phyloP scores from a whole-genome alignment of 2,888 invertebrate species.

The Prionchulus punctatus region DNA sequence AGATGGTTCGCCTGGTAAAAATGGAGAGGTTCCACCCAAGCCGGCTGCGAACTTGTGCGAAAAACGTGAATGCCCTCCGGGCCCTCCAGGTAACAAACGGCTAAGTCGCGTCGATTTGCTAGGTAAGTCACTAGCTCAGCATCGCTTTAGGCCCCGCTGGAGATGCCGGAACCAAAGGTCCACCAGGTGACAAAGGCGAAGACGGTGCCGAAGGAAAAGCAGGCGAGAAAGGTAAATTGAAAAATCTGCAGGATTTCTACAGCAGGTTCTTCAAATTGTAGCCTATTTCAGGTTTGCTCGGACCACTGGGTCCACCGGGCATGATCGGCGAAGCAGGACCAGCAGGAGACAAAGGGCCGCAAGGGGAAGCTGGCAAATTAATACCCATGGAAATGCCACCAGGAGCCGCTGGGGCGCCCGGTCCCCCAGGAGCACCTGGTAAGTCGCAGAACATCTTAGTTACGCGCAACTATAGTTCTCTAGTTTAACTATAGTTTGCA shows the following conservation, averaged over 20 bases:
- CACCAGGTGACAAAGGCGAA: background rate
- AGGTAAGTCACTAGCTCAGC: background rate
- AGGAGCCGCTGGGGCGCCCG: background rate
- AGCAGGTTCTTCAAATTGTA: too few relatives aligned
- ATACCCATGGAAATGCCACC: background rate
- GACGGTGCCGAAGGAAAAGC: background rate
- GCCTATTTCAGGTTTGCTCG: background rate
- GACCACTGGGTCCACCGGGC: background rate
- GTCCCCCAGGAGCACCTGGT: background rate
- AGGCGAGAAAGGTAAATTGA: too few relatives aligned
- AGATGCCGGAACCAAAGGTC: background rate
- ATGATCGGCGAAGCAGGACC: background rate
- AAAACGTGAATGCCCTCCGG: background rate
- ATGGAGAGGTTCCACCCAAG: background rate
- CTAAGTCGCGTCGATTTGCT: background rate
- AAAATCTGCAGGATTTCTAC: background rate
- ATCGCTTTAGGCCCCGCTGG: background rate
- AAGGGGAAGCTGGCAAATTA: background rate
- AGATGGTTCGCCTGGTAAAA: background rate
- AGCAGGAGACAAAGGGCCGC: background rate
- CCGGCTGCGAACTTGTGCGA: background rate
- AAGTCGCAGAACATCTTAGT: too few relatives aligned
- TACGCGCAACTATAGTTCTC: too few relatives aligned
- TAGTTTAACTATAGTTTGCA: too few relatives aligned
- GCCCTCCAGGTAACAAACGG: background rate